Evolutionary conservation across 2,113 vertebrate genomes (phyloP).

Genomic region (Epinephelus lanceolatus): DNA sequence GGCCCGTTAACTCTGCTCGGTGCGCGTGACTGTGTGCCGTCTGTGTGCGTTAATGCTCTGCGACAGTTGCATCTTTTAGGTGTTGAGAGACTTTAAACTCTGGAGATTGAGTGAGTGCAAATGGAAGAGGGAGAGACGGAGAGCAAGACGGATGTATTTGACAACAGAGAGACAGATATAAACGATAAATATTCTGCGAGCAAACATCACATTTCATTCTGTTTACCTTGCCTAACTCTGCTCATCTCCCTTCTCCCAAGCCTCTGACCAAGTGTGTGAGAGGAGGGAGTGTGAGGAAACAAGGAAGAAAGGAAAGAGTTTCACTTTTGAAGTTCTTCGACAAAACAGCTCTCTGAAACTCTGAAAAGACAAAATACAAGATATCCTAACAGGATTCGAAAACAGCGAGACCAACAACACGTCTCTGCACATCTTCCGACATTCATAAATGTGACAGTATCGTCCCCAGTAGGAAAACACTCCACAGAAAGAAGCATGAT

Average conservation of each 20-base stretch:
- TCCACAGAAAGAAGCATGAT: neutral
- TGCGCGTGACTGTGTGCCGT: neutral
- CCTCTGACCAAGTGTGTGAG: neutral
- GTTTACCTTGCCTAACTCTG: slow-evolving; percentile 2
- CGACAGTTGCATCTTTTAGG: neutral
- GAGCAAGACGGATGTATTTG: neutral
- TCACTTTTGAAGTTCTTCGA: neutral
- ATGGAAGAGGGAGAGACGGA: slow-evolving; percentile 3
- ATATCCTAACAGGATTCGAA: neutral
- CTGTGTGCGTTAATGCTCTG: neutral
- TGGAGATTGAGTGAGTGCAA: neutral
- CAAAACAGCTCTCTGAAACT: slow-evolving; percentile 4
- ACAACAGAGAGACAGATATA: slow-evolving; percentile 7
- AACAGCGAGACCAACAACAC: neutral
- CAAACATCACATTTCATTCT: slow-evolving; percentile 31
- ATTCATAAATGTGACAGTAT: neutral
- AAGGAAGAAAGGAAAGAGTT: neutral
- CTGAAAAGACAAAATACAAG: neutral
- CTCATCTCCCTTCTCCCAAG: neutral
- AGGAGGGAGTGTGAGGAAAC: neutral
- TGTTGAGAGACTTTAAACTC: slow-evolving; percentile 7
- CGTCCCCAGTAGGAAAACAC: neutral
- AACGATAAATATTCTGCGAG: slow-evolving; percentile 25
- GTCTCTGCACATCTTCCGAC: neutral
- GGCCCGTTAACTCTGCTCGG: neutral